Evolutionary conservation across 2,797 vertebrate genomes (phyloP), one percentile per base, ranked within the genome.

Genomic region (Pogoniulus pusillus): DNA sequence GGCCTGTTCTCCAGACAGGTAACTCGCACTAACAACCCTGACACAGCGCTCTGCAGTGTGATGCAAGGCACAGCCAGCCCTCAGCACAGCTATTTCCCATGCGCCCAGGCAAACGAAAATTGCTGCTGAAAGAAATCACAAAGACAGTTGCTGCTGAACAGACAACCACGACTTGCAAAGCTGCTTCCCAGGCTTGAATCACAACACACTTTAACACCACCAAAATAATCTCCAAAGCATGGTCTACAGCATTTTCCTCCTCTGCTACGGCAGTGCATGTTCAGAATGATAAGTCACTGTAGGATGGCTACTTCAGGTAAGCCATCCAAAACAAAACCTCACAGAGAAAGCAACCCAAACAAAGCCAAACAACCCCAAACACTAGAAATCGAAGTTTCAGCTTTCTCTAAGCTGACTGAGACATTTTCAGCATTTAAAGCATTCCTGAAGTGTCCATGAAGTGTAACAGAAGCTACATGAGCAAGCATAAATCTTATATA

Each of bases 401-500:
- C 5, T 74, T 87, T 88, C 26, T 37, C 23, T 37, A 71, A 34
- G 51, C 32, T 76, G 55, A 66, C 83, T 6, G 15, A 87, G 43
- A 51, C 10, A 59, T 82, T 93, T 92, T 94, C 70, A 91, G 79
- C 62, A 83, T 88, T 86, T 70, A 53, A 68, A 91, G 65, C 82
- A 91, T 62, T 87, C 62, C 82, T 54, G n/a, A 86, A 95, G 37
- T 30, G 73, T 59, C 95, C 41, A 37, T 22, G 70, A 95, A 94
- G 69, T 12, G 1, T 59, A 94, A 93, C 64, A 90, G 73, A 95
- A 86, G 54, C 49, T 81, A 85, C 91, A 85, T 57, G 93, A 91
- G 47, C 55, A 93, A 94, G 95, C 53, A 87, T 63, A 66, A 82
- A 90, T 90, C 57, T 91, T 24, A 79, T 91, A 23, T 81, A 86